phyloP scores from a whole-genome alignment of 2,888 invertebrate species.

The Nemurella pictetii region DNA sequence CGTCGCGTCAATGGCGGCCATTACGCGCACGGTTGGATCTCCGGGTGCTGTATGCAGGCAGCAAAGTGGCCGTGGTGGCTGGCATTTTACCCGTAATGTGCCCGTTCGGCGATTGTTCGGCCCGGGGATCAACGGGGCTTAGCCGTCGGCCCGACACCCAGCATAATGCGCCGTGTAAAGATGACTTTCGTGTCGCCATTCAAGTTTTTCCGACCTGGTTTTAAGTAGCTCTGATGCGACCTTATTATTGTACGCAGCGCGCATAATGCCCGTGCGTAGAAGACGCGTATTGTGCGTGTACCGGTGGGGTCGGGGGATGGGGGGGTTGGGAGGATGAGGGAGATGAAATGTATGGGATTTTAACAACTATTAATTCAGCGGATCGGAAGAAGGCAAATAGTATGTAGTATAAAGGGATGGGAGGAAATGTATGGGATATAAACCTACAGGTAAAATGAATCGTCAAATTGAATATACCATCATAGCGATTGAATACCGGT shows the following conservation, averaged over 20 bases:
- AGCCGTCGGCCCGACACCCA: neutral
- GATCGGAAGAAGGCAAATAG: neutral
- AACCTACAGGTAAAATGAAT: neutral
- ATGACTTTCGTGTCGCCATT: neutral
- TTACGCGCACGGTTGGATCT: too few species aligned
- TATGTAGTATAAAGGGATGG: too few species aligned
- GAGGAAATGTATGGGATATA: too few species aligned
- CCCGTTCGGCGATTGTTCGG: neutral
- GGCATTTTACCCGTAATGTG: neutral
- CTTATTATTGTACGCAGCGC: neutral
- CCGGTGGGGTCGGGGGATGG: neutral
- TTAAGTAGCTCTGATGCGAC: neutral
- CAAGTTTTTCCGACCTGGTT: neutral
- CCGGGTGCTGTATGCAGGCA: too few species aligned
- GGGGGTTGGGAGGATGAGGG: neutral
- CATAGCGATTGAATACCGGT: too few species aligned
- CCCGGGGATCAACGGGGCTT: neutral
- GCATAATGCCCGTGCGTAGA: neutral
- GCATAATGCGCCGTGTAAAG: neutral
- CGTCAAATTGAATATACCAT: too few species aligned
- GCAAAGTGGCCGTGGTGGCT: neutral
- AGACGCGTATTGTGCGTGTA: too few species aligned
- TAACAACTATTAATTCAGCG: neutral
- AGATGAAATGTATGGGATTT: neutral
- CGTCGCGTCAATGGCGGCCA: neutral